These are phyloP conservation scores for rabbit (Oryctolagus cuniculus) DNA, from an alignment of 2,113 vertebrate species.

Conservation along the genomic window mOryCun1.1 NC_091433.1:149035501-149036000, in stretches of 20 bases:
- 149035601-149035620: conserved; percentile 12
- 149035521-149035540: background rate
- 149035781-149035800: background rate
- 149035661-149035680: background rate
- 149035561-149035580: background rate
- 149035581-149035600: background rate
- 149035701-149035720: background rate
- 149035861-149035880: conserved; percentile 52
- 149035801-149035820: background rate
- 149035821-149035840: background rate
- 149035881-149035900: conserved; percentile 14
- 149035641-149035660: background rate
- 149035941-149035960: conserved; percentile 57
- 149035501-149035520: background rate
- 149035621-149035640: background rate
- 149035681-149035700: background rate
- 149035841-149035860: background rate
- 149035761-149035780: background rate
- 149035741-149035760: background rate
- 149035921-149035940: conserved; percentile 51
- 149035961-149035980: conserved; percentile 58
- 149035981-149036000: conserved; percentile 45
- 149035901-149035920: conserved; percentile 51
- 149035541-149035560: background rate
- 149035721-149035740: background rate